A percentile compares a stretch with the other conserved stretches of the same genome.
Conservation (phyloP, 2,888 invertebrate species). For the Camponotus fellah region DNA sequence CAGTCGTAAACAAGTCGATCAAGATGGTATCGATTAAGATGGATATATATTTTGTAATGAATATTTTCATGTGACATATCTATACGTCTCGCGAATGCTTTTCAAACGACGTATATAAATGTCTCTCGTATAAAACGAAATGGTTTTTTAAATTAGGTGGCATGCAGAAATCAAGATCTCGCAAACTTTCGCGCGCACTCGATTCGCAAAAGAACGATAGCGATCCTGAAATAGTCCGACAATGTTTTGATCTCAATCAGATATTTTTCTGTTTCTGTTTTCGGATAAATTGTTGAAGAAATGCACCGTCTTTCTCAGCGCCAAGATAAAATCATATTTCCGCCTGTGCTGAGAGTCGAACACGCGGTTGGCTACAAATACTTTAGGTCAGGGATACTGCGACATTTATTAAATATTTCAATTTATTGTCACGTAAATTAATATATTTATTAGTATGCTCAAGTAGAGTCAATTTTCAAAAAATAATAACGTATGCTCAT, state of each 20-base stretch:
- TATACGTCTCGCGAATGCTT: too few relatives aligned
- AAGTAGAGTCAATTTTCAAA: constrained; percentile 7
- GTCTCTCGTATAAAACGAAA: background rate
- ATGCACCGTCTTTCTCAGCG: background rate
- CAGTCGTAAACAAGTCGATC: too few relatives aligned
- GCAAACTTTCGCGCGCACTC: constrained; percentile 23
- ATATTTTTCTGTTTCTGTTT: constrained; percentile 11
- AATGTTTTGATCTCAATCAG: constrained; percentile 30
- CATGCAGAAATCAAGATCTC: constrained; percentile 58
- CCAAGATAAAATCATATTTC: constrained; percentile 29
- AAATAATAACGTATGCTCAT: constrained; percentile 55
- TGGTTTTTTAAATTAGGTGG: constrained; percentile 56
- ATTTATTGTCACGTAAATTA: constrained; percentile 56
- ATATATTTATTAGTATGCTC: constrained; percentile 55
- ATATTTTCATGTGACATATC: too few relatives aligned
- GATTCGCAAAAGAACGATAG: background rate
- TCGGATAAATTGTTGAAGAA: constrained; percentile 12
- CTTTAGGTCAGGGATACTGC: constrained; percentile 34
- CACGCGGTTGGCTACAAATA: constrained; percentile 20
- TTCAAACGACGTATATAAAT: background rate
- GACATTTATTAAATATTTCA: constrained; percentile 2
- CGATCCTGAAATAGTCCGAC: background rate
- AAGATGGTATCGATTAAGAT: too few relatives aligned
- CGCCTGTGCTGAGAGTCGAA: constrained; percentile 30
- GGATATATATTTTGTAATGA: too few relatives aligned